Evolutionary conservation across 2,113 vertebrate species (phyloP).

Genomic region (Platanista minor): DNA sequence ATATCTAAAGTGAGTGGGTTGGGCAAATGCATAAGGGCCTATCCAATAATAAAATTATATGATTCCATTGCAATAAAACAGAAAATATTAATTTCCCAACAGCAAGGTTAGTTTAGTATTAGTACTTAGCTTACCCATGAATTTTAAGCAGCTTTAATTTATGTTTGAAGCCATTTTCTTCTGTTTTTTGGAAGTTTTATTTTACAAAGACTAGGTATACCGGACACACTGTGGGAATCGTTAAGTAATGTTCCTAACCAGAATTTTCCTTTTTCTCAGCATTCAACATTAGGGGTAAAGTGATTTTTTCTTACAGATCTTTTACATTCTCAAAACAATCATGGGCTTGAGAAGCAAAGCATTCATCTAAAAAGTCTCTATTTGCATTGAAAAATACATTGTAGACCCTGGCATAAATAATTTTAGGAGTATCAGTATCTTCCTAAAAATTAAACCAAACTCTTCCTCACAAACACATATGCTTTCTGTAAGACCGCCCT

Average conservation of each 20-base stretch:
- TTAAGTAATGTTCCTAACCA: neutral
- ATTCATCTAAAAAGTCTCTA: neutral
- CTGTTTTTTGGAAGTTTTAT: neutral
- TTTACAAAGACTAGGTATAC: neutral
- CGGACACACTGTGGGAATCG: neutral
- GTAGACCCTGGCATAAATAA: neutral
- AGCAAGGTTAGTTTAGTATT: neutral
- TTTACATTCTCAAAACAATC: neutral
- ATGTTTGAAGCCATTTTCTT: neutral
- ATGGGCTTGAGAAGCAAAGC: neutral
- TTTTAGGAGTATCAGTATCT: neutral
- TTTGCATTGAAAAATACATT: neutral
- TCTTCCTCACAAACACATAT: neutral
- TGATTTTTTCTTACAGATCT: neutral
- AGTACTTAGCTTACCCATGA: neutral
- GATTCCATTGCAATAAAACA: neutral
- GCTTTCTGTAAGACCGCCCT: neutral
- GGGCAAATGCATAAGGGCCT: neutral
- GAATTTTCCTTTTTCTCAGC: neutral
- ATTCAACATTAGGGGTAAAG: neutral
- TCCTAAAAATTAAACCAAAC: constrained; percentile 14
- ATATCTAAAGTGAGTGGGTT: neutral
- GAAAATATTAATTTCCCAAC: neutral
- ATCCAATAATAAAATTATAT: neutral
- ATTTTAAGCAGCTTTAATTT: neutral